Conservation (phyloP, 2,797 vertebrate genomes). For the Phrynocephalus forsythii region DNA sequence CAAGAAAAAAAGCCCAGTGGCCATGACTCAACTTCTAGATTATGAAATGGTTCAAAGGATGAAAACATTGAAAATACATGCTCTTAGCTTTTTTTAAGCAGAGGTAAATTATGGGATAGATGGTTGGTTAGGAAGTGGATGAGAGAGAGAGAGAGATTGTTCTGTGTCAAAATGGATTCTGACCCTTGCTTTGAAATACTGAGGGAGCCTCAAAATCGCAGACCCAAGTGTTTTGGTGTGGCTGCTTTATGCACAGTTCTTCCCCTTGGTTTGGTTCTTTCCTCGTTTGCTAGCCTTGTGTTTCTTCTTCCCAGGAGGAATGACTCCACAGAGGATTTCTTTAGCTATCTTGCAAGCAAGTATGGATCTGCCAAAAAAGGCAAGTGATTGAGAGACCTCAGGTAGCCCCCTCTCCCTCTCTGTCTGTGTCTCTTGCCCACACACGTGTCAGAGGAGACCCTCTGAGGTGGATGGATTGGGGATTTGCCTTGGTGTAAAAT, state of each 20-base stretch:
- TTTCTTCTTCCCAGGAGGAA: neutral
- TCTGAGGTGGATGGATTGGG: too few species aligned
- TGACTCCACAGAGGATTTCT: neutral
- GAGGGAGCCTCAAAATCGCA: neutral
- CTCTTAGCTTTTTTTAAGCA: too few species aligned
- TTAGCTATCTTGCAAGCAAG: neutral
- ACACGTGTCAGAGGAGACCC: too few species aligned
- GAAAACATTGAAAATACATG: too few species aligned
- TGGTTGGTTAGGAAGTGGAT: too few species aligned
- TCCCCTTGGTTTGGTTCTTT: neutral
- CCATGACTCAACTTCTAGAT: too few species aligned
- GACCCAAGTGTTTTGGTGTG: neutral
- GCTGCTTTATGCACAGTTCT: neutral
- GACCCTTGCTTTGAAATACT: neutral
- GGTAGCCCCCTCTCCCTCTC: too few species aligned
- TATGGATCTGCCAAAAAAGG: conserved; percentile 13
- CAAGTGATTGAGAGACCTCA: neutral
- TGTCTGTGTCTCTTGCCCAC: too few species aligned
- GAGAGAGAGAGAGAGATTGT: neutral
- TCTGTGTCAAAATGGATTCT: neutral
- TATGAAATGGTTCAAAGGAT: too few species aligned
- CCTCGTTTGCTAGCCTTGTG: neutral
- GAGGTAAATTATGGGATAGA: too few species aligned
- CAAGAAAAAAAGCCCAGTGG: too few species aligned
- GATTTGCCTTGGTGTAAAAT: too few species aligned